Evolutionary conservation across 2,888 invertebrate genomes (phyloP), one percentile per base, ranked within the genome.

Genomic region (Microdon myrmicae): DNA sequence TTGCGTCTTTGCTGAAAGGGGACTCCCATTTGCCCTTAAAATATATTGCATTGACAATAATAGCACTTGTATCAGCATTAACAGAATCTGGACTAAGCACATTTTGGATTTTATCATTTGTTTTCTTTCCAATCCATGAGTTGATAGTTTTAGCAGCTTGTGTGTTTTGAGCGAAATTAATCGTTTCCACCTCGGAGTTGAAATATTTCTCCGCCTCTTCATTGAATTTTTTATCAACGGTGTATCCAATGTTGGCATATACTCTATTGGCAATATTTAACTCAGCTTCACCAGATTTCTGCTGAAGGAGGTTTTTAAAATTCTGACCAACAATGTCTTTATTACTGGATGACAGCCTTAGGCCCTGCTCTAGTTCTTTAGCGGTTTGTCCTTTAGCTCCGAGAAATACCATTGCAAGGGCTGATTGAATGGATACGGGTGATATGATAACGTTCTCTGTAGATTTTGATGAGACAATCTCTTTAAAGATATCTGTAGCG

Each of bases 21-120:
- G 82, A 73, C 26, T 81, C 77, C 92, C 92, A 92, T 14, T 83
- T 81, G n/a, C 89, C 88, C 81, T 91, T 91, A 81, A 92, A 92
- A 75, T 92, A 90, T 12, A 92, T 84, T 2, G 92, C 91, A 73
- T 91, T 92, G 1, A 90, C 84, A 4, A 92, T 83, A 5, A 94
- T 87, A 51, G 92, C 77, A 92, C 87, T 60, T 91, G 54, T 45
- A 9, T 47, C 35, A 10, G 9, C 14, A 72, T 80, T 71, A 1
- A 92, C 73, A 71, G 82, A 81, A 67, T 82, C 86, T 1, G 84
- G 9, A 1, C 82, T 74, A 35, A 97, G 79, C 2, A 97, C 81
- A 70, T 94, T 83, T 68, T 86, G 86, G 51, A 97, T 96, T 75
- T 89, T 92, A 4, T 89, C 79, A 44, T 90, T 87, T 0, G 96